phyloP scores from a whole-genome alignment of 2,888 invertebrate genomes.

The Tetheella fluctuosa region DNA sequence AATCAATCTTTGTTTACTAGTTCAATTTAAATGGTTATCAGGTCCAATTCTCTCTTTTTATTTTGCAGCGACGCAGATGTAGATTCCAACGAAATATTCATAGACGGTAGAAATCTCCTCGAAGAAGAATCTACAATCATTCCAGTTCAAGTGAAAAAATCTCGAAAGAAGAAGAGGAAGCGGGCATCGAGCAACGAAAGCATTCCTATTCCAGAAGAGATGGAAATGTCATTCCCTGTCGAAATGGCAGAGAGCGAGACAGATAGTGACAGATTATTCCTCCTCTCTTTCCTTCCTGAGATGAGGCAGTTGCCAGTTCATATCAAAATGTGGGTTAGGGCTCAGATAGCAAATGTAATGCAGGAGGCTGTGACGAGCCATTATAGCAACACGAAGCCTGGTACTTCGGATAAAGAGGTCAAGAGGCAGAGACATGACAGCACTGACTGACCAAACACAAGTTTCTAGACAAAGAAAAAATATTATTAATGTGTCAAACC shows the following conservation, averaged over 20 bases:
- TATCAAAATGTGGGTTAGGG: conserved; percentile 77
- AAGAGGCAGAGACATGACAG: conserved; percentile 54
- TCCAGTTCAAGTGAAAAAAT: conserved; percentile 30
- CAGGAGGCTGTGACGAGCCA: conserved; percentile 73
- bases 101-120: conserved; percentile 15
- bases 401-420: conserved; percentile 37
- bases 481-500: too few relatives aligned
- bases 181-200: conserved; percentile 40
- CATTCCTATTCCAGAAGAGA: conserved; percentile 51
- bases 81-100: conserved; percentile 13
- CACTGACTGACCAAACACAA: conserved; percentile 33
- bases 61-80: conserved; percentile 21
- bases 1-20: neutral
- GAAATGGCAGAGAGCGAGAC: conserved; percentile 55
- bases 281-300: conserved; percentile 74
- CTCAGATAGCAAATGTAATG: conserved; percentile 75
- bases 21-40: too few relatives aligned
- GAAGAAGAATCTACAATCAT: conserved; percentile 25
- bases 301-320: conserved; percentile 70
- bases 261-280: conserved; percentile 69
- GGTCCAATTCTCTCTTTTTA: too few relatives aligned
- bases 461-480: too few relatives aligned
- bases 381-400: conserved; percentile 57
- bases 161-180: conserved; percentile 47
- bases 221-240: conserved; percentile 65